Evolutionary conservation across 2,797 vertebrate species (phyloP), one percentile per base, ranked within the genome.

Genomic region (Neosilurus hyrtlii): DNA sequence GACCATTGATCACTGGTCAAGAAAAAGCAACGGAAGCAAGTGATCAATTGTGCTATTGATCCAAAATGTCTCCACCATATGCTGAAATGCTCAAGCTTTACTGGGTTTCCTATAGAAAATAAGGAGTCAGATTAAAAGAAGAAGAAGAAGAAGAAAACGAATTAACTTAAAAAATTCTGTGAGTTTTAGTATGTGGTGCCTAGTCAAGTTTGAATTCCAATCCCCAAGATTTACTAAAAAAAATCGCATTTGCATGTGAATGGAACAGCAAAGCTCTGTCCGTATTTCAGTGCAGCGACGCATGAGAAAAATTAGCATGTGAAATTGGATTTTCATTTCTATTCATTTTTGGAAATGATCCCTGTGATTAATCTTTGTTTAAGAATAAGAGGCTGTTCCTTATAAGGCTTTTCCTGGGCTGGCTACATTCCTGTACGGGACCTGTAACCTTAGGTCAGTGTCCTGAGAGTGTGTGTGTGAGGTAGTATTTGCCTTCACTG

Each of bases 381-480:
- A 86, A 59, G 65, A 61, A 59, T 63, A 83, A 52, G 76, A 79
- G 81, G 79, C 79, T 81, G 79, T 81, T 81, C 70, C 70, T 67
- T 71, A 63, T 65, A 72, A 80, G 81, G 49, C 76, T 84, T n/a
- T 71, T 89, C 86, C 89, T 89, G 89, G 89, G 83, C 88, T 92
- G 94, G 94, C 92, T 94, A 93, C 94, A 94, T 94, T 94, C 92
- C 93, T 94, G 86, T 89, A 83, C 37, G 59, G 54, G 80, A 61
- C 80, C 78, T 54, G 84, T 68, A 80, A 86, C 70, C 68, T 72
- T 81, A 91, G 91, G 83, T 89, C 77, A 86, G 87, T 91, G 91
- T 92, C 91, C 91, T 87, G 88, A 92, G 86, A 91, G 92, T 90
- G 90, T 6, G 57, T 93, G 93, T 93, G 90, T 92, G 88, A 92